Evolutionary conservation across 2,888 invertebrate genomes (phyloP), one percentile per base, ranked within the genome.

Genomic region (Chrysomela aeneicollis): DNA sequence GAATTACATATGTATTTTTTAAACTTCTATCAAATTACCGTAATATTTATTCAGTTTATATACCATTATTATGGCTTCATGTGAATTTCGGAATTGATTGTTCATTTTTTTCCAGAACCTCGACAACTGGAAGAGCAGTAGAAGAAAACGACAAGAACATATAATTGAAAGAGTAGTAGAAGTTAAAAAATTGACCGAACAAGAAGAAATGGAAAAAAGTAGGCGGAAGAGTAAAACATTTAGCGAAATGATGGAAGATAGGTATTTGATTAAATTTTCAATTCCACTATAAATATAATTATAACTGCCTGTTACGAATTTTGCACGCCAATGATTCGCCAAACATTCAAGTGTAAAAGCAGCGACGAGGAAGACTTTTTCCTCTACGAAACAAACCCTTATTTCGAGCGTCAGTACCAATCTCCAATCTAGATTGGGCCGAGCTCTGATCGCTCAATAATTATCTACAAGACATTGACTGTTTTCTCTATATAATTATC

Each of bases 91-190:
- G 8, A 18, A 55, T 19, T 49, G 64, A 53, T 49, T 53, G 58
- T 53, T 64, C 62, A 59, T 71, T 73, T 71, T 59, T 73, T 78
- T 81, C 12, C 83, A 95, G 94, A 95, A 95, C 85, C 86, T 95
- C 85, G 94, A 95, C 84, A 94, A 92, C 83, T 95, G 95, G 96
- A 96, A 96, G 86, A 93, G 92, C 73, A 93, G 93, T 72, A 87
- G 96, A 77, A 90, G 95, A 88, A 94, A 95, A 90, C 90, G 93
- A 62, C 94, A 94, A 76, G 94, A 94, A 78, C 93, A 94, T 82
- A 94, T 94, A 74, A 93, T 94, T 78, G 94, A 94, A 83, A 87
- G 94, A 73, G 93, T 93, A 73, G 93, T 94, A 71, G 94, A 95
- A 84, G 93, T 94, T 75, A 93, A 94, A 78, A 92, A 93, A 82